Evolutionary conservation across 2,797 vertebrate genomes (phyloP).

Genomic region (Discoglossus pictus): DNA sequence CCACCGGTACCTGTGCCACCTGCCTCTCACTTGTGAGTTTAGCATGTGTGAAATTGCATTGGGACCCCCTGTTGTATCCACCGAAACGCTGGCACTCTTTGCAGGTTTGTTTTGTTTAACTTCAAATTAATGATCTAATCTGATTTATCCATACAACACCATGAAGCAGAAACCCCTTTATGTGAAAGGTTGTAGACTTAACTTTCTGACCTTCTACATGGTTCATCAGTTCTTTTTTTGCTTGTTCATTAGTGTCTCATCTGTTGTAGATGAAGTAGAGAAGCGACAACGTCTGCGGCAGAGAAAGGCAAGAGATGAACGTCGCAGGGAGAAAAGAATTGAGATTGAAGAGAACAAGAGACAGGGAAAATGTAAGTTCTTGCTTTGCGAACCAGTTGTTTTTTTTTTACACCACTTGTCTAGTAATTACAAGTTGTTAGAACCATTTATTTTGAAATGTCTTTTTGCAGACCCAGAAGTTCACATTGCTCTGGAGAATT

Average conservation of each 20-base stretch:
- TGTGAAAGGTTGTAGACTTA: too few relatives aligned
- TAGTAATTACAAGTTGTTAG: too few relatives aligned
- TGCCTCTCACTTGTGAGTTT: constrained; percentile 97
- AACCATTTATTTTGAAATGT: too few relatives aligned
- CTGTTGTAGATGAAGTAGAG: constrained; percentile 86
- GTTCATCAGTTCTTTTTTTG: not conserved
- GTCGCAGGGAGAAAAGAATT: constrained; percentile 89
- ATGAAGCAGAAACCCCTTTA: too few relatives aligned
- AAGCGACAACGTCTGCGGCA: constrained; percentile 90
- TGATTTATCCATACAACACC: too few relatives aligned
- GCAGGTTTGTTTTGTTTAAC: constrained; percentile 74
- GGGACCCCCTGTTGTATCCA: constrained; percentile 87
- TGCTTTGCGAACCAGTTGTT: too few relatives aligned
- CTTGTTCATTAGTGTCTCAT: not conserved
- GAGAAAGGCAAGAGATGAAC: constrained; percentile 93
- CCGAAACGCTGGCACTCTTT: constrained; percentile 90
- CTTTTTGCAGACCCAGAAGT: constrained; percentile 87
- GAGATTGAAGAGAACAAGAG: constrained; percentile 97
- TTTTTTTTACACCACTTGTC: too few relatives aligned
- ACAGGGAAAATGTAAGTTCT: constrained; percentile 90
- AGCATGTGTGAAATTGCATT: constrained; percentile 94
- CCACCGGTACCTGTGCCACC: constrained; percentile 91
- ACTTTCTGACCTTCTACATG: not conserved
- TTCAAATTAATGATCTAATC: too few relatives aligned
- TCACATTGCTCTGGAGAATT: constrained; percentile 93